Percentiles rank a stretch among this genome's conserved stretches.
Evolutionary conservation across 2,888 invertebrate genomes (phyloP).

Genomic region (Bombylius discolor): DNA sequence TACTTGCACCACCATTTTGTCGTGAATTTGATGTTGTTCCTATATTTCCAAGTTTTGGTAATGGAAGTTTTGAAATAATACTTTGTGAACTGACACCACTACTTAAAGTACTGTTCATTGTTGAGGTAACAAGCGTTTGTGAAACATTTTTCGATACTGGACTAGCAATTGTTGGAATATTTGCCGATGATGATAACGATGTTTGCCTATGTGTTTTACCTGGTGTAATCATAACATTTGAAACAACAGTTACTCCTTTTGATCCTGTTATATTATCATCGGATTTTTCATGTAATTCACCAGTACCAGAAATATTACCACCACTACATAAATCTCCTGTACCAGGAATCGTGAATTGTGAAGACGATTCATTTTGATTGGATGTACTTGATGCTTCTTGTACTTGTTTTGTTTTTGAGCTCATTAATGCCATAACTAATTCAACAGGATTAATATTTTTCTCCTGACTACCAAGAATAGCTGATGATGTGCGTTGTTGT

Average conservation of each 20-base stretch:
- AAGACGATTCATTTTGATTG: slow-evolving; percentile 24
- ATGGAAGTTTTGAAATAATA: slow-evolving; percentile 17
- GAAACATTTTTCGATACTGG: slow-evolving; percentile 20
- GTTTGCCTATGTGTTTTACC: slow-evolving; percentile 20
- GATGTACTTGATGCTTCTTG: slow-evolving; percentile 24
- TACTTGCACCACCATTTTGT: slow-evolving; percentile 15
- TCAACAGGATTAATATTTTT: slow-evolving; percentile 46
- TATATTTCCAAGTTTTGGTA: slow-evolving; percentile 20
- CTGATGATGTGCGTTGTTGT: slow-evolving; percentile 13
- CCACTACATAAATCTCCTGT: neutral
- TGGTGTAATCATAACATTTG: slow-evolving; percentile 24
- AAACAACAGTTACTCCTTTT: slow-evolving; percentile 27
- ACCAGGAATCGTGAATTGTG: neutral
- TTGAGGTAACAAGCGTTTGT: slow-evolving; percentile 14
- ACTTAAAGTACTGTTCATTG: neutral
- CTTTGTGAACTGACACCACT: neutral
- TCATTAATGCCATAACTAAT: slow-evolving; percentile 45
- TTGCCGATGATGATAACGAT: slow-evolving; percentile 7
- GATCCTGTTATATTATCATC: slow-evolving; percentile 14
- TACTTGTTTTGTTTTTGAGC: slow-evolving; percentile 25
- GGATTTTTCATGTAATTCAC: neutral
- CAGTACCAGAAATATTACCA: no score
- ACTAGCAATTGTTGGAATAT: slow-evolving; percentile 32
- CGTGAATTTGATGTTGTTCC: slow-evolving; percentile 15
- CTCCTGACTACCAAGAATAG: slow-evolving; percentile 22